Conservation (phyloP, 2,888 invertebrate species). For the Galeopsomyia nigrocyanea region DNA sequence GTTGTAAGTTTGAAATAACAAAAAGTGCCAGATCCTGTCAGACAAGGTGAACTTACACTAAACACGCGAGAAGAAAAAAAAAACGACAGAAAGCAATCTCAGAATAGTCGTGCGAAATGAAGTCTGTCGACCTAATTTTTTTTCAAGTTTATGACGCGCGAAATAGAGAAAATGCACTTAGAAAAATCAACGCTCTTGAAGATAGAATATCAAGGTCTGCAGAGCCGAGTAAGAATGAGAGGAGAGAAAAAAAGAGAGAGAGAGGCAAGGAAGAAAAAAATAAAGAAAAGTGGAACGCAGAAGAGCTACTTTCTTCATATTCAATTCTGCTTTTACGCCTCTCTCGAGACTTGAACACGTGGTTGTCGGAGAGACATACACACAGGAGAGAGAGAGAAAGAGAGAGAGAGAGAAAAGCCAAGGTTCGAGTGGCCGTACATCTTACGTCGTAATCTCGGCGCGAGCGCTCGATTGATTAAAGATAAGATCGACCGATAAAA, state of each 20-base stretch:
- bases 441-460: slow-evolving; percentile 21
- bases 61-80: too few relatives aligned
- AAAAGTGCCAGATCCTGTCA: too few relatives aligned
- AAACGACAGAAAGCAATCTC: too few relatives aligned
- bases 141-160: too few relatives aligned
- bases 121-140: too few relatives aligned
- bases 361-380: not conserved
- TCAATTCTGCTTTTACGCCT: slow-evolving; percentile 18
- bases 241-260: not conserved
- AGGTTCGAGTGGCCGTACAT: slow-evolving; percentile 4
- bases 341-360: slow-evolving; percentile 6
- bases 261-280: not conserved
- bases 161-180: too few relatives aligned
- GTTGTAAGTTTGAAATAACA: too few relatives aligned
- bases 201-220: too few relatives aligned
- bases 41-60: too few relatives aligned
- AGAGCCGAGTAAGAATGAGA: not conserved
- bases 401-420: not conserved
- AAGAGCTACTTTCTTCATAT: slow-evolving; percentile 19
- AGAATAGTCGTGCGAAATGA: too few relatives aligned
- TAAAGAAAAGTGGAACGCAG: not conserved
- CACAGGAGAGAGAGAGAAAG: not conserved
- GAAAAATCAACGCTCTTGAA: too few relatives aligned
- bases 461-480: slow-evolving; percentile 18
- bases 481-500: not conserved